These are phyloP conservation scores for Bemisia tabaci DNA, from an alignment of 1,140 invertebrate species.

Conservation along the genomic window DNA sequence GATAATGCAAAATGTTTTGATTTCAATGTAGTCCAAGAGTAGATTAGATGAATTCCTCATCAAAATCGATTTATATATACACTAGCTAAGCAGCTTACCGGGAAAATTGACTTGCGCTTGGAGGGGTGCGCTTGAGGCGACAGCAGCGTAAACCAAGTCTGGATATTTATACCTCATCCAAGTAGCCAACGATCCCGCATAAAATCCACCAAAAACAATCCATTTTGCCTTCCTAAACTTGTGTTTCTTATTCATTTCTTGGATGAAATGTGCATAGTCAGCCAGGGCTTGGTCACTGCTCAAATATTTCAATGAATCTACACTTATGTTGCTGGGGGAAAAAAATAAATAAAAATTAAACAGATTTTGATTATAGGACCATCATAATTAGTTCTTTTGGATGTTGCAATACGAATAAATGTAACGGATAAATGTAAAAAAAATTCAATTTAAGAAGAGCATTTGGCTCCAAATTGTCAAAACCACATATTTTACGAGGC, in stretches of 20 bases:
- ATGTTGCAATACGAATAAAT: too few species aligned
- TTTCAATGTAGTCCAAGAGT: too few species aligned
- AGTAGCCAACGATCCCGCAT: constrained; percentile 77
- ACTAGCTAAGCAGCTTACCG: too few species aligned
- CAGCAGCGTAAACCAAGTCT: constrained; percentile 65
- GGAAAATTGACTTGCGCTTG: constrained; percentile 56
- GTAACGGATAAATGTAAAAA: too few species aligned
- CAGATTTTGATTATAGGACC: too few species aligned
- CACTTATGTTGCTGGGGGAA: constrained; percentile 49
- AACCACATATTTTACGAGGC: too few species aligned
- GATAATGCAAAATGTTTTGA: too few species aligned
- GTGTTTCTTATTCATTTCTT: constrained; percentile 46
- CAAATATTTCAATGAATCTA: constrained; percentile 62
- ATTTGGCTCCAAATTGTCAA: too few species aligned
- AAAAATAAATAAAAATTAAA: too few species aligned
- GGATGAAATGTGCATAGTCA: constrained; percentile 71
- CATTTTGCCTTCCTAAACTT: constrained; percentile 53
- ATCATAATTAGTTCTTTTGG: too few species aligned
- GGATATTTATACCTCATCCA: constrained; percentile 85
- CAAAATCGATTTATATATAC: constrained; percentile 69
- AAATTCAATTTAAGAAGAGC: too few species aligned
- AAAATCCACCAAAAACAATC: constrained; percentile 87
- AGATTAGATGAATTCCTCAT: too few species aligned
- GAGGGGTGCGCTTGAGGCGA: constrained; percentile 80
- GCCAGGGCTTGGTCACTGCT: constrained; percentile 76